Base-by-base conservation (phyloP, 2,888 invertebrate species). In the Lasius platythorax region DNA sequence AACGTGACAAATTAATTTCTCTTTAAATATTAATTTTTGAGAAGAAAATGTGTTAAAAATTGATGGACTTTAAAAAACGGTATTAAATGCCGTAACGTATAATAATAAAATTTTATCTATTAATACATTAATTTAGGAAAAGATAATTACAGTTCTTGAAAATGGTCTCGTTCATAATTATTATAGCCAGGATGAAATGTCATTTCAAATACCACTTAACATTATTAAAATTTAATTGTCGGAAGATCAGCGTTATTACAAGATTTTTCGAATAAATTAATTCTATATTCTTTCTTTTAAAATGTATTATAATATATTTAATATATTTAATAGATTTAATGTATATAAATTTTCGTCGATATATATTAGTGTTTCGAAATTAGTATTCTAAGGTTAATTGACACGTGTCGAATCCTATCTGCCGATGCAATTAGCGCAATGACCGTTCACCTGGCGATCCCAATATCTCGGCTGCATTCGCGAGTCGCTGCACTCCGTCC, bases 391-490 rank as follows among this genome's bases (percentile, higher is more conserved):
- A 58, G 3, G 18, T 58, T 30, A 58, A 28, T 8, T 8, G 3
- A 12, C 53, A 56, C 23, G 28, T 15, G 6, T 8, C 30, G 66
- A 63, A 66, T 82, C 33, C 1, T 53, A 76, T 78, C 37, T 50
- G n/a, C 37, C 43, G 53, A 56, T n/a, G 58, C 23, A 63, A 85
- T 75, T 75, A 82, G 37, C 9, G 28, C 6, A 63, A 68, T 43
- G 40, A 68, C n/a, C n/a, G 50, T 33, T 83, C 53, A 84, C 82
- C 61, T 61, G 67, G n/a, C 67, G 28, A 73, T 64, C 12, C 23
- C 53, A 18, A 50, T 37, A n/a, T 56, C 12, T 18, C 18, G 37
- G 9, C 28, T 56, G 30, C 11, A 28, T n/a, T 61, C 11, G 67
- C 79, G 46, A 50, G 3, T 15, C 33, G 12, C 8, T 11, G 15